Evolutionary conservation across 2,113 vertebrate species (phyloP), one percentile per base, ranked within the genome.

Genomic region (Hemichromis elongatus): DNA sequence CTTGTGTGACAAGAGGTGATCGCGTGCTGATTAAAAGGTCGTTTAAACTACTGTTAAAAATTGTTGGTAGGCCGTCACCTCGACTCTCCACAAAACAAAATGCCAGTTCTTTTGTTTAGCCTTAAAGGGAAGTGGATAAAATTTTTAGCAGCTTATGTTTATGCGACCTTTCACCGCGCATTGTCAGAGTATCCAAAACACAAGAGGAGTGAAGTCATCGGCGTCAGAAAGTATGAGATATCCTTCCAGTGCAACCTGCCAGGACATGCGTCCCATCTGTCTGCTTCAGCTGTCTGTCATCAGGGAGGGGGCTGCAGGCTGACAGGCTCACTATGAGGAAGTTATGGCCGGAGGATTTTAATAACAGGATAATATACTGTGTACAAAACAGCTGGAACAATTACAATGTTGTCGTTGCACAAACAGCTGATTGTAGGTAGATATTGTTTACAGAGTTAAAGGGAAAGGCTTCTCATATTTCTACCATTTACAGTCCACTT

Each of bases 181-280:
- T 57, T 80, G 47, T 79, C 52, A 5, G 3, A 21, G 14, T 9
- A 21, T 50, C 53, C 52, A 30, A 77, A 9, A 61, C 30, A 77
- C 5, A 56, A 37, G 70, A 86, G 50, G 54, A 54, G 21, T 16
- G 16, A 47, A 6, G 40, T 59, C 77, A 8, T 9, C n/a, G 78
- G 88, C 33, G 8, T 57, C 16, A 30, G 75, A 77, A 40, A 55
- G 21, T 50, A 35, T 53, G 59, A 83, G 50, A 70, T 75, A 59
- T 14, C 88, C 37, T 77, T 54, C 18, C 66, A 55, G 68, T 66
- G 37, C 10, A 40, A 54, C 81, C 84, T 57, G 88, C 55, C 80
- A 35, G 47, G 37, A 87, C 89, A 40, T 86, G 88, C 14, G 40
- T 78, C 66, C 85, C 89, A 81, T 92, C 85, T 91, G 87, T 86